Percentiles rank a stretch among this genome's conserved stretches.
Conservation (phyloP, 2,888 invertebrate genomes). For the Diplazon laetatorius region DNA sequence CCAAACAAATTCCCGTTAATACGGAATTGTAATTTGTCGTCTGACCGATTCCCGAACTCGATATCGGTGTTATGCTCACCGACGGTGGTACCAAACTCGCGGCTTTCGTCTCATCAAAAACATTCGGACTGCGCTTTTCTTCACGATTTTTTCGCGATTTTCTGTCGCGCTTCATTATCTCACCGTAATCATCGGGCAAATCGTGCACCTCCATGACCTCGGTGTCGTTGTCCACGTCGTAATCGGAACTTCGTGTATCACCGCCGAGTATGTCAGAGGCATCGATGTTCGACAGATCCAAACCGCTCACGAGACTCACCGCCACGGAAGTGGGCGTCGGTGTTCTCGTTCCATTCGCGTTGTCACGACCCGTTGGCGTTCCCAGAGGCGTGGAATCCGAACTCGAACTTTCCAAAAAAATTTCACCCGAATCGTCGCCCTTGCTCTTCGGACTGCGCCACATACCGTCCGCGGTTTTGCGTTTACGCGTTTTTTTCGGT, state of each 20-base stretch:
- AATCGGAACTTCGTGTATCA: constrained; percentile 84
- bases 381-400: constrained; percentile 86
- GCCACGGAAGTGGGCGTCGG: constrained; percentile 83
- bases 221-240: constrained; percentile 84
- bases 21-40: constrained; percentile 85
- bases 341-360: constrained; percentile 82
- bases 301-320: constrained; percentile 72
- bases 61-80: constrained; percentile 86
- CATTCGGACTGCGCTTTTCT: constrained; percentile 83
- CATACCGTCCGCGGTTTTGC: constrained; percentile 86
- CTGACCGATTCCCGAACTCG: constrained; percentile 75
- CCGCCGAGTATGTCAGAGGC: constrained; percentile 84
- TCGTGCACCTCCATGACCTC: constrained; percentile 85
- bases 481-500: constrained; percentile 84
- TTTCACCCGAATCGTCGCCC: constrained; percentile 83
- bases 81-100: constrained; percentile 84
- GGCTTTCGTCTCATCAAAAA: constrained; percentile 84
- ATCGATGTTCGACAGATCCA: constrained; percentile 87
- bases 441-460: constrained; percentile 87
- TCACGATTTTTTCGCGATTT: constrained; percentile 85
- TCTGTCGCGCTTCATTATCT: constrained; percentile 85
- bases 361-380: constrained; percentile 83
- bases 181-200: constrained; percentile 85
- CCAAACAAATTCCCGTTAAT: constrained; percentile 85
- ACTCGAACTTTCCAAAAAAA: constrained; percentile 86